Evolutionary conservation across 2,888 invertebrate species (phyloP), one percentile per base, ranked within the genome.

Genomic region (Oxystoma pomonae): DNA sequence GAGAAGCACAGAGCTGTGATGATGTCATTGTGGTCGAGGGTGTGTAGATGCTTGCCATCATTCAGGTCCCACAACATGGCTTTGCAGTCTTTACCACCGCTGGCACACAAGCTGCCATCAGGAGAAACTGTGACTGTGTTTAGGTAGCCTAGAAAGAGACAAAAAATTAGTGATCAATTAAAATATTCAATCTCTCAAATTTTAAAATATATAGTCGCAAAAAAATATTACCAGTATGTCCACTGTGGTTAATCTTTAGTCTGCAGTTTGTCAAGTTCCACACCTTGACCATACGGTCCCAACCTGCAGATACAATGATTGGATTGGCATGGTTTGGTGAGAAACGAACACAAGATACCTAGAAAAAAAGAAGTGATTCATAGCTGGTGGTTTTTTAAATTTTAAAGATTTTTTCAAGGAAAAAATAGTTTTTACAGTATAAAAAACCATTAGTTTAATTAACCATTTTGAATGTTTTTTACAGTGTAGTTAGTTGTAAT

Each of bases 31-130:
- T 98, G 98, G 79, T 98, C 97, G 76, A 99, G 84, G 16, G 98
- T 98, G 85, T 99, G 98, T 78, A 99, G 86, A 82, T 98, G 98
- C 83, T 99, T 98, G 84, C 97, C 98, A 79, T 99, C 99, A 81
- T 98, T 98, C 79, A 99, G 84, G 82, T 99, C 99, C 99, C 98
- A 99, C 71, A 99, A 85, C 93, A 99, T 96, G 9, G 98, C 98
- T 83, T 97, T 96, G 84, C 96, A 96, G 84, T 99, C 98, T 91
- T 98, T 98, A 78, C 98, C 99, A 80, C 98, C 98, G 67, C 97
- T 98, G n/a, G 98, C 98, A 79, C 99, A 99, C 50, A 99, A 88
- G 1, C 98, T 98, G 76, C 99, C 99, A 83, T 99, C 99, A 73
- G 99, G 99, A 57, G 98, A 98, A 58, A 99, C 98, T 0, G 99